Percentiles rank a stretch among this genome's conserved stretches.
Conservation (phyloP, 2,113 vertebrate genomes). For the Xiphophorus hellerii region DNA sequence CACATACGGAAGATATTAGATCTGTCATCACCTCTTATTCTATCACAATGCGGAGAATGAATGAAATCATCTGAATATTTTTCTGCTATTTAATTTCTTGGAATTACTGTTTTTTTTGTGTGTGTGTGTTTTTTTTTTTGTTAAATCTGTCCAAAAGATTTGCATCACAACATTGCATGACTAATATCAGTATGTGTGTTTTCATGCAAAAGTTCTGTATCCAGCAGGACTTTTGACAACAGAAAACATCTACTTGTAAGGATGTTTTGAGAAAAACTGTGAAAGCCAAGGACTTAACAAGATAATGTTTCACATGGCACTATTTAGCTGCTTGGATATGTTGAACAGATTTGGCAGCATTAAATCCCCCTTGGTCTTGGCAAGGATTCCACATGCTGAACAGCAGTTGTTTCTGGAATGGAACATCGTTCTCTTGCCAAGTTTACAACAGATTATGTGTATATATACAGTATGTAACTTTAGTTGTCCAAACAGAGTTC, state of each 20-base stretch:
- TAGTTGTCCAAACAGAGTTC: slow-evolving; percentile 23
- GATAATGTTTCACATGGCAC: slow-evolving; percentile 38
- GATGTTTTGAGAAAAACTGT: slow-evolving; percentile 21
- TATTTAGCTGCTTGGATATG: slow-evolving; percentile 64
- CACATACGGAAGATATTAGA: slow-evolving; percentile 53
- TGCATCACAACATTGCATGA: slow-evolving; percentile 23
- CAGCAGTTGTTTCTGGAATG: slow-evolving; percentile 74
- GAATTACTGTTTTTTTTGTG: slow-evolving; percentile 19
- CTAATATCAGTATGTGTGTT: background rate
- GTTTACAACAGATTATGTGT: slow-evolving; percentile 52
- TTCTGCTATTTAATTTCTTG: slow-evolving; percentile 32
- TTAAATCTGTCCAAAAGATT: slow-evolving; percentile 22
- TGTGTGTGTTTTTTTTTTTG: background rate
- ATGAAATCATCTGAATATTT: slow-evolving; percentile 59
- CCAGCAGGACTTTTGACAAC: background rate
- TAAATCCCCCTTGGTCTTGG: slow-evolving; percentile 66
- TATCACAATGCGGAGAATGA: slow-evolving; percentile 71
- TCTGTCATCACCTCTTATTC: slow-evolving; percentile 8
- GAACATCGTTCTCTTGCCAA: slow-evolving; percentile 62
- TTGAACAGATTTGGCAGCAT: slow-evolving; percentile 66
- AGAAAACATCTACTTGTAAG: slow-evolving; percentile 16
- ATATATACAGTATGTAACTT: slow-evolving; percentile 49
- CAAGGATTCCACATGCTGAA: slow-evolving; percentile 61
- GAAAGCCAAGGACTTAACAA: slow-evolving; percentile 25
- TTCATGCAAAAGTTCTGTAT: slow-evolving; percentile 11